These are phyloP conservation scores for Euglossa dilemma DNA, from an alignment of 1,140 invertebrate genomes.

Conservation along the genomic window DNA sequence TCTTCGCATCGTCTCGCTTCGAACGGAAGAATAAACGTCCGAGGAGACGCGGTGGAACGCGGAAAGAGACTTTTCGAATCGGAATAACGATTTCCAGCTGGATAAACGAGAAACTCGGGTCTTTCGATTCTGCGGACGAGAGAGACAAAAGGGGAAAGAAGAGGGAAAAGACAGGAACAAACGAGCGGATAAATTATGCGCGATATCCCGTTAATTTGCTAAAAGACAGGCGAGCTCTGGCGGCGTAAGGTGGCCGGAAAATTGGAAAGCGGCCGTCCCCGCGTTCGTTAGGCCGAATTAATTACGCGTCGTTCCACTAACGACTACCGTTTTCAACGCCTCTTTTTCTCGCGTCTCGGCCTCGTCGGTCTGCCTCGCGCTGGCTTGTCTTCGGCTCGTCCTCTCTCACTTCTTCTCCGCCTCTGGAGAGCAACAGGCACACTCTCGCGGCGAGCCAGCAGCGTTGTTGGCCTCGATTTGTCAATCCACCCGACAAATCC, in stretches of 20 bases:
- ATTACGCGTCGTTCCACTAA: constrained; percentile 67
- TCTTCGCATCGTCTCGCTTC: no score
- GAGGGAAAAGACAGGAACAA: background rate
- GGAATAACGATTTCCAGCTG: no score
- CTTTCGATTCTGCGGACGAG: background rate
- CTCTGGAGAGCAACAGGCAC: constrained; percentile 32
- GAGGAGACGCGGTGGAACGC: no score
- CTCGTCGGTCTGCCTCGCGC: background rate
- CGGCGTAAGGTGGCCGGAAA: constrained; percentile 20
- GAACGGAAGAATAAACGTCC: no score
- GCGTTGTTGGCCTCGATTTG: constrained; percentile 68
- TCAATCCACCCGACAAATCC: constrained; percentile 70
- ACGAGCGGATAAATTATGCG: constrained; percentile 9
- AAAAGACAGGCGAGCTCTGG: constrained; percentile 8
- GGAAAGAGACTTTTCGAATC: no score
- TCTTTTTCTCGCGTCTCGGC: constrained; percentile 59
- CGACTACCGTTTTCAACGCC: constrained; percentile 70
- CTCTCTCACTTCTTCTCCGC: constrained; percentile 8
- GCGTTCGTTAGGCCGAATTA: constrained; percentile 68
- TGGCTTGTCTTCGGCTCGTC: background rate
- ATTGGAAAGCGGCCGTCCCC: constrained; percentile 53
- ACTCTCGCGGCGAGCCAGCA: constrained; percentile 28
- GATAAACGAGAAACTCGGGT: background rate
- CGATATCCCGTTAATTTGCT: constrained; percentile 5
- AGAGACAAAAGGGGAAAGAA: background rate